Evolutionary conservation across 2,797 vertebrate species (phyloP), one percentile per base, ranked within the genome.

Genomic region (Gastrophryne carolinensis): DNA sequence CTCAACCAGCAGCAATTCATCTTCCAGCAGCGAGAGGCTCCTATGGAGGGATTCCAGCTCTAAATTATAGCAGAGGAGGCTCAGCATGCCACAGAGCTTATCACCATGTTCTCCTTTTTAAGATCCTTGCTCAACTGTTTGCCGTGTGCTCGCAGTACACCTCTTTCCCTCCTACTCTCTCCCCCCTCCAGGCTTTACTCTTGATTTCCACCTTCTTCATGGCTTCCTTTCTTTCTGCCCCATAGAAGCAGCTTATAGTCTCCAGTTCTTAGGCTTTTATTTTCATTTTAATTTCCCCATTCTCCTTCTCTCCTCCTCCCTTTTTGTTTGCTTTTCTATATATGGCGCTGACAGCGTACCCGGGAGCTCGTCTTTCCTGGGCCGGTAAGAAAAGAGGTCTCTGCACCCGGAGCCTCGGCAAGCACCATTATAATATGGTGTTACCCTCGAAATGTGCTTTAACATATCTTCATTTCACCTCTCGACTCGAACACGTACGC

Each of bases 21-120:
- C 88, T 99, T 99, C 90, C 96, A 98, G 87, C 96, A 98, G 88
- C 95, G 95, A 30, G 97, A 99, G 86, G 95, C 96, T 80, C 97
- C 97, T 50, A 98, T 98, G 96, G 96, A 98, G 85, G 96, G 97
- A 83, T 99, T 98, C 88, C 97, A 98, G 91, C 96, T 99, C 90
- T 99, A 91, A 93, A 5, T 0, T 4, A 7, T 7, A 3, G 29
- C 57, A 2, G 21, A 11, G 88, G 85, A 13, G 37, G 86, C 83
- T 87, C 86, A 84, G 85, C 27, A 79, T 87, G 88, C 88, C 87
- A 87, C 88, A 87, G 85, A 88, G 87, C 85, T 87, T 81, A 41
- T 89, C 47, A 50, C 86, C 87, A 52, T 84, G 86, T 90, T 88
- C 89, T 89, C 89, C 87, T 87, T 89, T 89, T 89, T 89, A 86